Evolutionary conservation across 2,797 vertebrate genomes (phyloP).

Genomic region (Margarornis squamiger): DNA sequence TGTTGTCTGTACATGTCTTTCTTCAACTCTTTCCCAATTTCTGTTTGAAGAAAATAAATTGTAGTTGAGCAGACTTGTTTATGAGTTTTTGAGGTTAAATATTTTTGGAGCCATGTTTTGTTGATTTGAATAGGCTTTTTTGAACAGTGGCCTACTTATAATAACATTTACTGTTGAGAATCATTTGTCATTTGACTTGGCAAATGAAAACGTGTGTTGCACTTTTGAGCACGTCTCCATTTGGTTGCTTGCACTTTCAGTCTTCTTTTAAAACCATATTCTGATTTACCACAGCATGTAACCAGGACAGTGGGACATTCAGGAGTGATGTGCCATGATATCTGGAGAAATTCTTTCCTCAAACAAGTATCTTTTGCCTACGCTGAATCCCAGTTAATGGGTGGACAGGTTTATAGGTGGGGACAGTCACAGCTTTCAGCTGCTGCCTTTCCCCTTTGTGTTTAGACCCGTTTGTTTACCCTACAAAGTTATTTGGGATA

Average conservation of each 20-base stretch:
- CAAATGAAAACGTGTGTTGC: not conserved
- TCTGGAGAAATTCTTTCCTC: not conserved
- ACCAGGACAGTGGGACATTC: not conserved
- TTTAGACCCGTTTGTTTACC: not conserved
- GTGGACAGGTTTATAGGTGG: not conserved
- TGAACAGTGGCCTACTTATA: not conserved
- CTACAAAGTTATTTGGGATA: not conserved
- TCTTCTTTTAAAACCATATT: not conserved
- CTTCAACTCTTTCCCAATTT: not conserved
- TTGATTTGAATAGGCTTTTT: not conserved
- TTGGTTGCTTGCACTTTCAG: not conserved
- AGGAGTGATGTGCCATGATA: not conserved
- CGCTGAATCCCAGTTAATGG: not conserved
- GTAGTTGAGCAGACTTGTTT: not conserved
- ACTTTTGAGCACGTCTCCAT: accelerated
- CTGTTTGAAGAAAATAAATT: conserved; percentile 16
- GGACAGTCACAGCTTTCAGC: not conserved
- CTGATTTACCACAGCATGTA: not conserved
- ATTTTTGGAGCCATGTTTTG: not conserved
- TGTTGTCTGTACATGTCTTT: not conserved
- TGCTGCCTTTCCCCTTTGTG: not conserved
- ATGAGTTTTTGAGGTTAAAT: conserved; percentile 2
- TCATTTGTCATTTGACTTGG: not conserved
- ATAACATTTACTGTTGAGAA: not conserved
- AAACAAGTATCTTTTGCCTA: accelerated